Percentiles rank a stretch among this genome's conserved stretches.
Evolutionary conservation across 2,888 invertebrate species (phyloP).

Genomic region (Torymus auratus): DNA sequence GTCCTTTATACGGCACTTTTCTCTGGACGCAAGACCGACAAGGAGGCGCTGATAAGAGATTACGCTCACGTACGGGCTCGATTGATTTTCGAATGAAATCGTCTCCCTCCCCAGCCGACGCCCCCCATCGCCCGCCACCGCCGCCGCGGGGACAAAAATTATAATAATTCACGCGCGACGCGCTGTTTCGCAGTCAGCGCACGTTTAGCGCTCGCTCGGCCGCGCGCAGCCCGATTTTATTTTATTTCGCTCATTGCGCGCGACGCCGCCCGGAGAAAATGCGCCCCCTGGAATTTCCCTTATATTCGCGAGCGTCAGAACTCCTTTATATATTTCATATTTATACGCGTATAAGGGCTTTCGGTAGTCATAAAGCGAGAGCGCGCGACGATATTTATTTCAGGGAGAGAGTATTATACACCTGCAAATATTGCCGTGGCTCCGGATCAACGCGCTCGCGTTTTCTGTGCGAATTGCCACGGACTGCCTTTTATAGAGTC

Average conservation of each 20-base stretch:
- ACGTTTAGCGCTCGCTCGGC: conserved; percentile 55
- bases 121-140: not conserved
- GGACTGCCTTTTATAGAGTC: conserved; percentile 47
- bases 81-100: conserved; percentile 67
- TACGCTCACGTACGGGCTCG: conserved; percentile 67
- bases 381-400: conserved; percentile 47
- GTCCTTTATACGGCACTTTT: conserved; percentile 4
- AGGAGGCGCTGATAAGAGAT: conserved; percentile 60
- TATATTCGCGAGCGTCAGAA: not conserved
- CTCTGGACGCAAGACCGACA: conserved; percentile 42
- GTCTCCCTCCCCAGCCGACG: not conserved
- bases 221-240: conserved; percentile 45
- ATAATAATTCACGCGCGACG: conserved; percentile 61
- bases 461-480: conserved; percentile 5
- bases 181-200: conserved; percentile 56
- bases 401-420: conserved; percentile 1
- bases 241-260: conserved; percentile 43
- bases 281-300: conserved; percentile 23
- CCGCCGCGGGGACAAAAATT: conserved; percentile 57
- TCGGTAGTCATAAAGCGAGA: conserved; percentile 37
- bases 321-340: conserved; percentile 7
- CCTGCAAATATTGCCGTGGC: conserved; percentile 22
- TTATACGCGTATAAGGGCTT: conserved; percentile 25
- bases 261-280: not conserved
- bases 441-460: conserved; percentile 13